These are phyloP conservation scores for Gryon sp. DNA, from an alignment of 1,140 invertebrate genomes.

Conservation along the genomic window DNA sequence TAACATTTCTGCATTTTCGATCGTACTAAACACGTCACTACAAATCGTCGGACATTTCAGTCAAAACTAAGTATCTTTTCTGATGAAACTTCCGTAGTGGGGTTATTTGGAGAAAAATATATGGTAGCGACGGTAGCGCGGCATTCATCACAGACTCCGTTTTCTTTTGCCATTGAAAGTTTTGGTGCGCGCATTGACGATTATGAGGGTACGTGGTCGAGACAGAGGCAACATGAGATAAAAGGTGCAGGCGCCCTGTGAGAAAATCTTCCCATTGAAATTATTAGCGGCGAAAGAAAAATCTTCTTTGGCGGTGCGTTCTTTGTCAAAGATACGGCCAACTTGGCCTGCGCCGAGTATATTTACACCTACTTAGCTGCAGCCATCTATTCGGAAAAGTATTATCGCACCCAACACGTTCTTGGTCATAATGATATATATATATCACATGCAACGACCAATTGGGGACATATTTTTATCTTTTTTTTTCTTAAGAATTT, in stretches of 20 bases:
- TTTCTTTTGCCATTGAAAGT: constrained; percentile 63
- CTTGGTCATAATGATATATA: not conserved
- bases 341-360: constrained; percentile 60
- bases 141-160: constrained; percentile 74
- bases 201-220: constrained; percentile 50
- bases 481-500: too few species aligned
- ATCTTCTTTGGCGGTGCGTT: constrained; percentile 71
- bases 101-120: constrained; percentile 69
- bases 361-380: constrained; percentile 75
- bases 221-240: constrained; percentile 49
- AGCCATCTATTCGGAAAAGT: constrained; percentile 66
- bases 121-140: constrained; percentile 72
- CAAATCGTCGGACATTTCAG: constrained; percentile 36
- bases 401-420: constrained; percentile 69
- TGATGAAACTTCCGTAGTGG: constrained; percentile 49
- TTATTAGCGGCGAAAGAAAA: constrained; percentile 74
- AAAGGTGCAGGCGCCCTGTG: constrained; percentile 65
- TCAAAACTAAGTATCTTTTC: constrained; percentile 59
- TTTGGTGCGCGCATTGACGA: constrained; percentile 39
- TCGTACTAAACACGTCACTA: constrained; percentile 18
- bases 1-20: not conserved
- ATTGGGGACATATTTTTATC: not conserved
- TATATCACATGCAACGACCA: not conserved
- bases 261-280: constrained; percentile 78
- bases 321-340: constrained; percentile 68